Base-by-base conservation (phyloP, 2,888 invertebrate genomes). In the Pyrgus malvae region DNA sequence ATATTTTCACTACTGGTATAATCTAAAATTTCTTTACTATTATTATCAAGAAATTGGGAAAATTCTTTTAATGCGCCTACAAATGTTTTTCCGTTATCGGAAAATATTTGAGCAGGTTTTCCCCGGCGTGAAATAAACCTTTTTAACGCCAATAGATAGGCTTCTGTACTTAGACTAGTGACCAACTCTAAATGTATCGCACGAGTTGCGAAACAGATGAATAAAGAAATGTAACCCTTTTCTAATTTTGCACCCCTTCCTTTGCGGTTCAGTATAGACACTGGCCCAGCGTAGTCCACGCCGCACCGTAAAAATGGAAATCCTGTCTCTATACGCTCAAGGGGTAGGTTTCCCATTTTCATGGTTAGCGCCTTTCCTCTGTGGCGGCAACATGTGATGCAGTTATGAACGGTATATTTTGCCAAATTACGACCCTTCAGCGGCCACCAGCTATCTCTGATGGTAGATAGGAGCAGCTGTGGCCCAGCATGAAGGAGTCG, bases 131-230 rank as follows among this genome's bases (percentile, higher is more conserved):
- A 46, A 17, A 56, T 48, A 42, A 55, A 55, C 8, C 55, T 27
- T 33, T 48, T 55, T 7, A 55, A 27, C 3, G 55, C 55, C 14
- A 41, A 33, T 4, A 55, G 6, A 17, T 53, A 61, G 7, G 44
- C 45, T 0, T 61, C 40, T 9, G 54, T 23, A 21, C 55, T 49
- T 6, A 61, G 46, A 16, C 44, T 57, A 1, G 45, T 55, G 7
- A 57, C 57, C 3, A 51, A 6, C 23, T 62, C 61, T 16, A 64
- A 55, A 17, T 60, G 57, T 60, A 55, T 42, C 57, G 62, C 2
- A 57, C 57, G n/a, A n/a, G n/a, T n/a, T n/a, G n/a, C n/a, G n/a
- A n/a, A n/a, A n/a, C n/a, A n/a, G n/a, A n/a, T n/a, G 33, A 64
- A 62, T 12, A 62, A 8, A 41, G 54, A 58, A 6, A 59, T 14